Percentiles rank a stretch among this genome's conserved stretches.
These are phyloP conservation scores for Cinclus mexicanus DNA, from an alignment of 2,113 vertebrate genomes.

Conservation along the genomic window DNA sequence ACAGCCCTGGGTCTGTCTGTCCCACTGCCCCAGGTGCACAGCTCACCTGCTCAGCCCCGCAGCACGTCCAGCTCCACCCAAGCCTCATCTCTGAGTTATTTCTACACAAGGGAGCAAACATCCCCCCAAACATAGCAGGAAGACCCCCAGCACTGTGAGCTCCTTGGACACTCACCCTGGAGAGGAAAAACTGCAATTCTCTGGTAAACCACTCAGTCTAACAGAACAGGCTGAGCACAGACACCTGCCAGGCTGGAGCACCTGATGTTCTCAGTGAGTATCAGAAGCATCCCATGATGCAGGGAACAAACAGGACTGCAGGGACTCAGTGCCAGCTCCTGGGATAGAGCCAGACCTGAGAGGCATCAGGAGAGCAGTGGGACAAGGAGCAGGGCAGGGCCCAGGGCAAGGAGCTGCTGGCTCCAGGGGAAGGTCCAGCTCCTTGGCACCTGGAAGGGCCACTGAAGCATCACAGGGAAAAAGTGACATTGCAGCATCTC, in stretches of 20 bases:
- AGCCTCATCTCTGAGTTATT: rapidly evolving
- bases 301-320: rapidly evolving
- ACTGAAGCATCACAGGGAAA: rapidly evolving
- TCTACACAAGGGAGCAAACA: background rate
- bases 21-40: background rate
- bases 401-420: background rate
- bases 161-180: background rate
- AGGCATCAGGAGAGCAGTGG: rapidly evolving
- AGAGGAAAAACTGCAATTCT: background rate
- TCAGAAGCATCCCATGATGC: background rate
- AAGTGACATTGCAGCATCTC: background rate
- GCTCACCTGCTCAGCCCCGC: background rate
- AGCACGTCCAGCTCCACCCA: background rate
- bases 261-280: background rate
- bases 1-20: no score
- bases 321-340: background rate
- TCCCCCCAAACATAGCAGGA: background rate
- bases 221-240: background rate
- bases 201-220: background rate
- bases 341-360: rapidly evolving
- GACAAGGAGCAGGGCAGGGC: background rate
- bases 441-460: background rate
- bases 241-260: background rate
- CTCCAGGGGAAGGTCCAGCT: rapidly evolving
- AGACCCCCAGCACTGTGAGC: background rate